Evolutionary conservation across 2,113 vertebrate species (phyloP), one percentile per base, ranked within the genome.

Genomic region (Saccopteryx leptura): DNA sequence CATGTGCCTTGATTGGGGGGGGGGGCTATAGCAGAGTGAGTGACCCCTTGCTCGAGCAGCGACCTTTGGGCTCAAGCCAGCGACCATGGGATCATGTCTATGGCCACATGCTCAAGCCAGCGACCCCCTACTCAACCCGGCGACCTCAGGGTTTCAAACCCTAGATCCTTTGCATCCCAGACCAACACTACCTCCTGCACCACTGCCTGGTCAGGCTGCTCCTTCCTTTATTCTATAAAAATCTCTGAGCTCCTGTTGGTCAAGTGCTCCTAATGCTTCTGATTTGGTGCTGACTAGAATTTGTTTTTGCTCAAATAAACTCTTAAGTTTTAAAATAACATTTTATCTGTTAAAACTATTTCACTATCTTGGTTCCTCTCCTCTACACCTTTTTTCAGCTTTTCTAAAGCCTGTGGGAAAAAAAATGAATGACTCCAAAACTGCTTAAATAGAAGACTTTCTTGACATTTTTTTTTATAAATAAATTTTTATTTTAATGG

Each of bases 401-500:
- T 84, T 91, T 88, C 33, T 33, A 24, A 68, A 52, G 12, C 14
- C 12, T n/a, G 15, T 28, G 24, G 71, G 52, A 24, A 31, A 9
- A 61, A 23, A 48, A 28, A 39, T 5, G 3, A 9, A 87, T 28
- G 33, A 80, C 39, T 65, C 3, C 28, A 84, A 88, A 93, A 93
- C 7, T 96, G 58, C 50, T 83, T 50, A 86, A 60, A 48, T 61
- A 74, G 21, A 86, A 95, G 52, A 18, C 12, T 84, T 90, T 88
- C 31, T 88, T 92, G 21, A 81, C 9, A 74, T 78, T 66, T 89
- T 75, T 89, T 91, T 91, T 39, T 39, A 39, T 39, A 39, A 39
- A 39, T 39, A 39, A 39, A 39, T 39, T 39, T 39, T 39, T 39
- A 39, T 39, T 39, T 39, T 39, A 39, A 39, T 39, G 39, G 39